These are phyloP conservation scores for mouse (Mus musculus) DNA, from an alignment of 2,113 vertebrate genomes.

Conservation along the genomic window DNA sequence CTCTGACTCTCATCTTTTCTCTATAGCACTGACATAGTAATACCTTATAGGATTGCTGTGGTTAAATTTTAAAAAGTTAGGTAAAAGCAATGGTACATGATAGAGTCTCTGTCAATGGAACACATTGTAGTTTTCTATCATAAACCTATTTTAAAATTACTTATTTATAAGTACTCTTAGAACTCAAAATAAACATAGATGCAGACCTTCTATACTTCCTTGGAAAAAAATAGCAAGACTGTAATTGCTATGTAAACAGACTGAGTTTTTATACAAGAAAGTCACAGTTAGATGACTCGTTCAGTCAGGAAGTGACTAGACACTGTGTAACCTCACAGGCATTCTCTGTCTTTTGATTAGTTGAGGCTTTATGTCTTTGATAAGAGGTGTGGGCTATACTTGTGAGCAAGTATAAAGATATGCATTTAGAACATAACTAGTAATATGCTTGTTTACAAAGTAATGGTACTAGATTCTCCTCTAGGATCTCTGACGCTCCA, in stretches of 20 bases:
- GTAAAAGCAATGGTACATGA: not conserved
- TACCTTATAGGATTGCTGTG: not conserved
- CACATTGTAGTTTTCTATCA: not conserved
- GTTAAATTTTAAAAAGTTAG: conserved; percentile 39
- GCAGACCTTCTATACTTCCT: conserved; percentile 4
- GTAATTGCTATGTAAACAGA: not conserved
- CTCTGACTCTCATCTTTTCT: conserved; percentile 12
- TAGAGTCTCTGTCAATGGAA: not conserved
- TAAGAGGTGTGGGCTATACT: not conserved
- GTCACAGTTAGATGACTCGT: not conserved
- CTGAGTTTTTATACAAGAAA: not conserved
- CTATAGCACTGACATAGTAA: not conserved
- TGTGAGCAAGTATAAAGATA: not conserved
- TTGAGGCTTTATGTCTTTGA: not conserved
- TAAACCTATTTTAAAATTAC: not conserved
- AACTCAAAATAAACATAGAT: conserved; percentile 20
- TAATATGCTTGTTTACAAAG: not conserved
- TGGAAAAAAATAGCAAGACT: conserved; percentile 10
- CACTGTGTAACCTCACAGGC: not conserved
- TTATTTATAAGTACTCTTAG: conserved; percentile 49
- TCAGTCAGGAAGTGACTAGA: not conserved
- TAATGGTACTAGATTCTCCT: not conserved
- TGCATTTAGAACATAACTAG: not conserved
- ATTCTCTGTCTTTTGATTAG: not conserved
- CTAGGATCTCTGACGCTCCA: not conserved